Evolutionary conservation across 2,888 invertebrate genomes (phyloP).

Genomic region (Liposcelis brunnea): DNA sequence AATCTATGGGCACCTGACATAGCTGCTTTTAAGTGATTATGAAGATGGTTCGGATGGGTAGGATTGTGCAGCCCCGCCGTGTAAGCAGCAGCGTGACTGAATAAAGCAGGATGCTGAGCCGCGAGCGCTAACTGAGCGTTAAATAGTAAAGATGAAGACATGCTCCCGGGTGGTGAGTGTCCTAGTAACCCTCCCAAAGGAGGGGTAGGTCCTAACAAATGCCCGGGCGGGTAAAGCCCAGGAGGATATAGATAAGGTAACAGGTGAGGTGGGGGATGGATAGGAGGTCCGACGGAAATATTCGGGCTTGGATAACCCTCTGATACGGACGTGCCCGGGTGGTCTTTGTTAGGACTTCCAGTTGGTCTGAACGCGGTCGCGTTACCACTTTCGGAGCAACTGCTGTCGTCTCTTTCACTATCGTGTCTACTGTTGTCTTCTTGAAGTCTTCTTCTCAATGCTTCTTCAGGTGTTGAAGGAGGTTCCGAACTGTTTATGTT

Average conservation of each 20-base stretch:
- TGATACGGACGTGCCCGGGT: not conserved
- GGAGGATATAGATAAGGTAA: slow-evolving; percentile 83
- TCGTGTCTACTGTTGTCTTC: slow-evolving; percentile 17
- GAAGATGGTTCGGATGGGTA: slow-evolving; percentile 33
- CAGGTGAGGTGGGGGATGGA: slow-evolving; percentile 74
- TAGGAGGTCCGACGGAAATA: slow-evolving; percentile 84
- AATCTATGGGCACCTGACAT: slow-evolving; percentile 54
- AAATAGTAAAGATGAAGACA: slow-evolving; percentile 70
- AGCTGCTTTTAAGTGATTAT: slow-evolving; percentile 33
- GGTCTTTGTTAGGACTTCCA: slow-evolving; percentile 6
- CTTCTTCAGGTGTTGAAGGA: slow-evolving; percentile 16
- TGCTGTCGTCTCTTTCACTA: slow-evolving; percentile 23
- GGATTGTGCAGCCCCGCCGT: slow-evolving; percentile 16
- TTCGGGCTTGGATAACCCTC: slow-evolving; percentile 66
- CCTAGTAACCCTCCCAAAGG: slow-evolving; percentile 22
- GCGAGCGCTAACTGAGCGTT: slow-evolving; percentile 78
- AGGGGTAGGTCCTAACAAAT: slow-evolving; percentile 14
- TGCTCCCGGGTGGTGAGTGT: slow-evolving; percentile 42
- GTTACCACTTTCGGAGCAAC: slow-evolving; percentile 26
- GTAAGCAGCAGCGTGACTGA: slow-evolving; percentile 18
- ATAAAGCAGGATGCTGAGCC: slow-evolving; percentile 54
- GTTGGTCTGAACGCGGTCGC: slow-evolving; percentile 18
- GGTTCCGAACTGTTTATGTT: slow-evolving; percentile 4
- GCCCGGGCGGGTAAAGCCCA: slow-evolving; percentile 57
- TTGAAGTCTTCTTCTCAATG: slow-evolving; percentile 18